These are phyloP conservation scores for Ailurus styani DNA, from an alignment of 2,113 vertebrate genomes.

Conservation along the genomic window DNA sequence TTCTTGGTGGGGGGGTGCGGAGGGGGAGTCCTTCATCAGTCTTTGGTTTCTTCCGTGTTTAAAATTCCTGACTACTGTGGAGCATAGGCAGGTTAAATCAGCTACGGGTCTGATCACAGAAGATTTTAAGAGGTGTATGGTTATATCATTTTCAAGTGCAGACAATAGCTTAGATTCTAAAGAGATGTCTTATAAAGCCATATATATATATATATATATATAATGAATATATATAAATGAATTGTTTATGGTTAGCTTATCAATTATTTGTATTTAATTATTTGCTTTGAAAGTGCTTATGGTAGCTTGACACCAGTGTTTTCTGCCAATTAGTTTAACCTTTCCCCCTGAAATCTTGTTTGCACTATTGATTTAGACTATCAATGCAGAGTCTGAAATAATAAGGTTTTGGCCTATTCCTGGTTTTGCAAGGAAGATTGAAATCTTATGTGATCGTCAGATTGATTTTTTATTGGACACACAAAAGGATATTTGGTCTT, in stretches of 20 bases:
- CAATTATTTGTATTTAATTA: conserved; percentile 62
- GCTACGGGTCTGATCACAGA: not conserved
- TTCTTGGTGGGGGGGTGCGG: too few relatives aligned
- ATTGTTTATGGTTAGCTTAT: conserved; percentile 47
- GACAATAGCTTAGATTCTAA: conserved; percentile 20
- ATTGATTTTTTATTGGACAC: not conserved
- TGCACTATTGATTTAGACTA: conserved; percentile 54
- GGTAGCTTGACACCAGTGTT: conserved; percentile 13
- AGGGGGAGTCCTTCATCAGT: not conserved
- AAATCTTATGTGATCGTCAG: conserved; percentile 55
- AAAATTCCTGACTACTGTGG: conserved; percentile 15
- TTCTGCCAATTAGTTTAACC: conserved; percentile 52
- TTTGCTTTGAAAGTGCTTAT: conserved; percentile 47
- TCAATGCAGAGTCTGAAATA: conserved; percentile 47
- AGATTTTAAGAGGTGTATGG: conserved; percentile 17
- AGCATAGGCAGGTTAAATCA: not conserved
- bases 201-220: not conserved
- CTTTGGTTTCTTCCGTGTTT: not conserved
- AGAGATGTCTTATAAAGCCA: not conserved
- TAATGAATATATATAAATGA: not conserved
- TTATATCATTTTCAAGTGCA: conserved; percentile 19
- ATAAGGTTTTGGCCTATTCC: conserved; percentile 44
- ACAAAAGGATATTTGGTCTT: conserved; percentile 40
- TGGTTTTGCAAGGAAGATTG: conserved; percentile 43
- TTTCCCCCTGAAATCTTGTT: conserved; percentile 59